A percentile compares a stretch with the other conserved stretches of the same genome.
phyloP scores from a whole-genome alignment of 2,113 vertebrate genomes.

The Protomyctophum bolini region DNA sequence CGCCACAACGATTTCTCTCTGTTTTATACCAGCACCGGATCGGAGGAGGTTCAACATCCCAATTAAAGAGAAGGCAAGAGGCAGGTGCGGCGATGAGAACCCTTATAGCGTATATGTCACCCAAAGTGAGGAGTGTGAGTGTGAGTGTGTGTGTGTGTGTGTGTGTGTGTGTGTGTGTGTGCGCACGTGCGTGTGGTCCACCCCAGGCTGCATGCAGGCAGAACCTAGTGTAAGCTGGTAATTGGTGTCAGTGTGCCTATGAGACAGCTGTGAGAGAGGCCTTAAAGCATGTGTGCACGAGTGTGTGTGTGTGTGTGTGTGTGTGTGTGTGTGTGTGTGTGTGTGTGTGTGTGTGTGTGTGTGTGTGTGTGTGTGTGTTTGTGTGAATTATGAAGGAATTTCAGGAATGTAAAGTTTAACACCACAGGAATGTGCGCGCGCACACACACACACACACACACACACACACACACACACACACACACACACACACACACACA shows the following conservation, averaged over 20 bases:
- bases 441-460: background rate
- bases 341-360: background rate
- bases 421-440: background rate
- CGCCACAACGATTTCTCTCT: too few species aligned
- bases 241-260: constrained; percentile 18
- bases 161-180: too few species aligned
- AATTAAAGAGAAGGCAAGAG: too few species aligned
- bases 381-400: background rate
- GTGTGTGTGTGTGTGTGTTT: background rate
- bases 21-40: too few species aligned
- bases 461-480: background rate
- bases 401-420: background rate
- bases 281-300: background rate
- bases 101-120: too few species aligned
- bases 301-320: constrained; percentile 1
- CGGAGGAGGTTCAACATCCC: too few species aligned
- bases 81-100: too few species aligned
- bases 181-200: too few species aligned
- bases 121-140: too few species aligned
- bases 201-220: background rate
- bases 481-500: background rate
- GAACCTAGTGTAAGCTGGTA: constrained; percentile 1
- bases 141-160: too few species aligned
- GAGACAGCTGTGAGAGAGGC: background rate
- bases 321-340: background rate